Evolutionary conservation across 2,888 invertebrate genomes (phyloP), one percentile per base, ranked within the genome.

Genomic region (Cosmopolites sordidus): DNA sequence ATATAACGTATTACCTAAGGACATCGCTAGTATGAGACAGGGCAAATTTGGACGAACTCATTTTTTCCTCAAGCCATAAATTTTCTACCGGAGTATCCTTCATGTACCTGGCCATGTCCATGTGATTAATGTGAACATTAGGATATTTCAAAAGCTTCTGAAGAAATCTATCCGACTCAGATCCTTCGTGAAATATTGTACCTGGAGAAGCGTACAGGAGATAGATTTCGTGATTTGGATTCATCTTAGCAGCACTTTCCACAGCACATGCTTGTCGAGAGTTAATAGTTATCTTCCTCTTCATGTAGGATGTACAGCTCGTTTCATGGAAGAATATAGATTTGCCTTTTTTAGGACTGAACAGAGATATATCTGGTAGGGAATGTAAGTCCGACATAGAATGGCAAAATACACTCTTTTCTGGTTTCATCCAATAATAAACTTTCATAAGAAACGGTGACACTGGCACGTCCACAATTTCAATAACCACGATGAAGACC

Each of bases 241-340:
- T 83, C 61, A 79, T 73, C 55, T 71, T 73, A 0, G 85, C 83
- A 0, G 85, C 84, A 0, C 85, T 84, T 71, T 86, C 86, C 0
- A 86, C 78, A 0, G 84, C 82, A 66, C 86, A 86, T 0, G 83
- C 82, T 64, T 86, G 83, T 14, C 85, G 74, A 0, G 79, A 65
- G 15, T 75, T 76, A 27, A 85, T 66, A 0, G 70, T 66, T 6
- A 78, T 69, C 2, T 76, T 75, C 1, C 71, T 75, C 33, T 66
- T 63, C 5, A 58, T 55, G 38, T 62, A 62, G 0, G 72, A 71
- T 54, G 73, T 75, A 62, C 84, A 85, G 0, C 83, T 83, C 0
- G 85, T 84, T 64, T 85, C 84, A 60, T 81, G 79, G 63, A 86
- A 85, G 66, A 84, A 86, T 58, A 86, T 83, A 9, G 81, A 79